Base-by-base conservation (phyloP, 2,888 invertebrate species). In the Aquatica leii region DNA sequence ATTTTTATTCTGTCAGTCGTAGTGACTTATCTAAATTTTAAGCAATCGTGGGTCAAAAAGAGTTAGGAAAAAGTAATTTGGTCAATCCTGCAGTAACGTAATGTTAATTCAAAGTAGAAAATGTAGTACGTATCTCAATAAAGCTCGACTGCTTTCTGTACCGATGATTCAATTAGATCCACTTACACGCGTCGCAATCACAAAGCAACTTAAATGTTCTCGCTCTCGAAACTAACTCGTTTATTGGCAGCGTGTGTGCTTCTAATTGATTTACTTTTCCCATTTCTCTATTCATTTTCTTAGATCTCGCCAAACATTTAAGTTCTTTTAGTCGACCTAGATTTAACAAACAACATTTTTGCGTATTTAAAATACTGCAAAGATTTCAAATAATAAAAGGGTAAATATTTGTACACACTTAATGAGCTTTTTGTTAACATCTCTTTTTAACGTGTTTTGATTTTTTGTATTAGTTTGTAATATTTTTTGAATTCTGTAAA, bases 131-230 rank as follows among this genome's bases (percentile, higher is more conserved):
- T 66, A 57, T 62, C 53, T 66, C 65, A 65, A 68, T 69, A 66
- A 65, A 60, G 58, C 50, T 66, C 62, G 54, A 48, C 58, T 52
- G 62, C 64, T 68, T 68, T 65, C 65, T 57, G 58, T 61, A 64
- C 59, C 69, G 69, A 71, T 71, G 70, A 73, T 71, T 71, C 64
- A 71, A 73, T 73, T 71, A 73, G 70, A 66, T 66, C 62, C 70
- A 68, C 66, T 69, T 69, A 69, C 70, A 67, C 68, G 59, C 62
- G 66, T 60, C 66, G 67, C 71, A 65, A 66, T 68, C 62, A 61
- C 67, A 67, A 65, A 70, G 69, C 66, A 65, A 62, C 65, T 66
- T 60, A 65, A 65, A 66, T 66, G 63, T 68, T 59, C 62, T 50
- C 59, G 66, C 59, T 66, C 51, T 65, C 65, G 61, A 46, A 67